phyloP scores from a whole-genome alignment of 2,797 vertebrate genomes.

The Diplodus puntazzo region DNA sequence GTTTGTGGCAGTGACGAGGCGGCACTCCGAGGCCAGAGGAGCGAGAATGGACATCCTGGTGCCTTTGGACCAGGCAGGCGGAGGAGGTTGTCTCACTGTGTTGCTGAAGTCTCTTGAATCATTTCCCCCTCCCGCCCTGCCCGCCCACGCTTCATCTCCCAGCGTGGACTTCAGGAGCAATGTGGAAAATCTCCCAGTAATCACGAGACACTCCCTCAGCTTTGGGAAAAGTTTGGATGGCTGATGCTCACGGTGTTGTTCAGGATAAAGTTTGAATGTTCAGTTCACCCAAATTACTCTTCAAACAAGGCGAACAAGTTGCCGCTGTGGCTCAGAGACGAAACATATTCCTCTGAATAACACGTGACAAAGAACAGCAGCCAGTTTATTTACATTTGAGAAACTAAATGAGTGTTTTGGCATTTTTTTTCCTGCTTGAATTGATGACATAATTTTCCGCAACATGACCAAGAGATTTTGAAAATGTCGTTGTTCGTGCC shows the following conservation, averaged over 20 bases:
- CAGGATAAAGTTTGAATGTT: conserved; percentile 23
- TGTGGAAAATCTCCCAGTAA: neutral
- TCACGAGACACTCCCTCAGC: neutral
- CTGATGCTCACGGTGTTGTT: neutral
- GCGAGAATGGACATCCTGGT: conserved; percentile 62
- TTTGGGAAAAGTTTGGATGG: neutral
- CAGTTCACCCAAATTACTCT: conserved; percentile 55
- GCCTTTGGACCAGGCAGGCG: conserved; percentile 46
- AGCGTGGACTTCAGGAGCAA: neutral
- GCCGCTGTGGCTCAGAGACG: neutral
- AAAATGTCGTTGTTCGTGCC: neutral
- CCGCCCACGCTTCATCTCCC: conserved; percentile 15
- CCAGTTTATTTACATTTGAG: neutral
- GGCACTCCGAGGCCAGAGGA: conserved; percentile 39
- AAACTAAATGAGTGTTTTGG: neutral
- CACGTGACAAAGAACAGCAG: neutral
- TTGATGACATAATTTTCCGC: neutral
- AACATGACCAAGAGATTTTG: neutral
- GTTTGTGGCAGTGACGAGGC: conserved; percentile 39
- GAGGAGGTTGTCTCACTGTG: conserved; percentile 52
- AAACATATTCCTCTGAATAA: neutral
- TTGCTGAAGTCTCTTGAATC: conserved; percentile 45
- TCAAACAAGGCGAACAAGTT: neutral
- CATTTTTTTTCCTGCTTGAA: neutral
- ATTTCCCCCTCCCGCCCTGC: neutral